Conservation (phyloP, 2,888 invertebrate genomes). For the Polydrusus tereticollis region DNA sequence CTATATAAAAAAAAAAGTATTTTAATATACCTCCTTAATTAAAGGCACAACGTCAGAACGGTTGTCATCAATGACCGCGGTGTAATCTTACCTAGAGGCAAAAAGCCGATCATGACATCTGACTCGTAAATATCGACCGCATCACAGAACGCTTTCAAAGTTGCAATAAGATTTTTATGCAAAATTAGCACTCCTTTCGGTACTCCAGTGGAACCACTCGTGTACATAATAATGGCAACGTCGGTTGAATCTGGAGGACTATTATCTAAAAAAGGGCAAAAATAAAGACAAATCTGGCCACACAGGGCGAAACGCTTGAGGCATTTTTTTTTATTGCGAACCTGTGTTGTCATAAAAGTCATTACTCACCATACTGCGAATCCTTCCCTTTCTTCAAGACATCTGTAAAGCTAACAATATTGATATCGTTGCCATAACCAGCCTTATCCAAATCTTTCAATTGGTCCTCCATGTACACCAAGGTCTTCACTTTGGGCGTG, state of each 20-base stretch:
- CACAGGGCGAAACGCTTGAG: no score
- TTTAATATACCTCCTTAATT: no score
- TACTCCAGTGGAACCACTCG: constrained; percentile 96
- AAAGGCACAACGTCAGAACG: no score
- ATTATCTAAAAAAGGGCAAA: constrained; percentile 33
- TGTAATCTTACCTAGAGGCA: constrained; percentile 80
- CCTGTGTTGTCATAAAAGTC: neutral
- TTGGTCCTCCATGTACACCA: constrained; percentile 92
- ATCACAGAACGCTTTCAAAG: constrained; percentile 86
- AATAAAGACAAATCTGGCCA: no score
- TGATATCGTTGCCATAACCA: constrained; percentile 81
- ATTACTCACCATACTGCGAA: constrained; percentile 67
- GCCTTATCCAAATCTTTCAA: constrained; percentile 77
- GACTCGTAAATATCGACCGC: constrained; percentile 77
- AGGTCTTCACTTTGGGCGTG: constrained; percentile 82
- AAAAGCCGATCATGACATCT: constrained; percentile 93
- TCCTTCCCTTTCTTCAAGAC: constrained; percentile 71
- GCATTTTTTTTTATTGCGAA: no score
- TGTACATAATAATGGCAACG: constrained; percentile 98
- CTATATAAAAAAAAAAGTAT: no score
- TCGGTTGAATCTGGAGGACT: constrained; percentile 78
- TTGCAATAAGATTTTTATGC: constrained; percentile 85
- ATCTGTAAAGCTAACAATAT: constrained; percentile 81
- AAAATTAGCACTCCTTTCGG: constrained; percentile 92
- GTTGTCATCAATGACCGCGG: no score